Percentiles rank a stretch among this genome's conserved stretches.
phyloP scores from a whole-genome alignment of 1,140 invertebrate species.

The Amyelois transitella region DNA sequence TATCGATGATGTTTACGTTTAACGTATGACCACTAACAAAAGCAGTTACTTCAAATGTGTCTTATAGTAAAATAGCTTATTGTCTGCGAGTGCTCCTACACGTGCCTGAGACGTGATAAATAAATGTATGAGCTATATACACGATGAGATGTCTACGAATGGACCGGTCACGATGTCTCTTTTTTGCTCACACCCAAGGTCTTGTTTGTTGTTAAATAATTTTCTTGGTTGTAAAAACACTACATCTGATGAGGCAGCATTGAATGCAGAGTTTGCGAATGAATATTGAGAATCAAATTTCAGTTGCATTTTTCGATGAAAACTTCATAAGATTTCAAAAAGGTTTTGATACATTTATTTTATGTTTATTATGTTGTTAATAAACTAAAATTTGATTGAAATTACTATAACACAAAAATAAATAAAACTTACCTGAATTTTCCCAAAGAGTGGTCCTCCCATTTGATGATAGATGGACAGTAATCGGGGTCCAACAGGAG shows the following conservation, averaged over 20 bases:
- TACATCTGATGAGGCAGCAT: too few species aligned
- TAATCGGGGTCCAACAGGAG: slow-evolving; percentile 83
- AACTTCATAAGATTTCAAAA: too few species aligned
- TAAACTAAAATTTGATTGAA: too few species aligned
- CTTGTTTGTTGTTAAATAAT: neutral
- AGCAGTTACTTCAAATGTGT: slow-evolving; percentile 18
- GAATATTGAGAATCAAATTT: too few species aligned
- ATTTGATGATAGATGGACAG: slow-evolving; percentile 88
- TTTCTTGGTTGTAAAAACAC: neutral
- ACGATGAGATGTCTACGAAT: slow-evolving; percentile 30
- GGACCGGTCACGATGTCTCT: slow-evolving; percentile 28
- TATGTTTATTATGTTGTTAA: too few species aligned
- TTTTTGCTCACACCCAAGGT: slow-evolving; percentile 16
- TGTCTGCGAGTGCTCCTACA: slow-evolving; percentile 26
- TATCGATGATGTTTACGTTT: slow-evolving; percentile 18
- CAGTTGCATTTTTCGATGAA: too few species aligned
- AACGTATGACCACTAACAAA: slow-evolving; percentile 8
- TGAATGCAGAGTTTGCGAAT: too few species aligned
- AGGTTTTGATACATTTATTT: too few species aligned
- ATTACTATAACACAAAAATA: neutral
- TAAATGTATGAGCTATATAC: slow-evolving; percentile 30
- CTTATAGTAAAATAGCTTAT: slow-evolving; percentile 34
- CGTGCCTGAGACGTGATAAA: slow-evolving; percentile 45
- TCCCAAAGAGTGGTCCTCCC: slow-evolving; percentile 90
- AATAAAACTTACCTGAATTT: slow-evolving; percentile 79